Conservation (phyloP, 2,888 invertebrate genomes). For the Mythimna pallens region DNA sequence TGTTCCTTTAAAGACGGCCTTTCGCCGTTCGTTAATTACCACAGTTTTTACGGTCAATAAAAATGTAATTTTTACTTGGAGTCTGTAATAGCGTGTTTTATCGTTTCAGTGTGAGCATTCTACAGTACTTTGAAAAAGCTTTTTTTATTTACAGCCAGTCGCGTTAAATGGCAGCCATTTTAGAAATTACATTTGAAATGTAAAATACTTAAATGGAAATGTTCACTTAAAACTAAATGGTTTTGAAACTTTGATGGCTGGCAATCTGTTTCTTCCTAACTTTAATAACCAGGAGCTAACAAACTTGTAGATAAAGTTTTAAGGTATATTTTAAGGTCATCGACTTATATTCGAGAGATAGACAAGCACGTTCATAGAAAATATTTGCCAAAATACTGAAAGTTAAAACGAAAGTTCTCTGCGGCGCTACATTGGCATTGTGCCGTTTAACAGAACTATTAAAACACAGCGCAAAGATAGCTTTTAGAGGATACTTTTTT, state of each 20-base stretch:
- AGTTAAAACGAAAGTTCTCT: too few species aligned
- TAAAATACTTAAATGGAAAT: background rate
- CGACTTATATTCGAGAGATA: too few species aligned
- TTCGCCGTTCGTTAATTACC: slow-evolving; percentile 66
- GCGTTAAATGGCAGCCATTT: slow-evolving; percentile 24
- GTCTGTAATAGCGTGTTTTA: slow-evolving; percentile 56
- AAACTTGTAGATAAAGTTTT: background rate
- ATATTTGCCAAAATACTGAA: too few species aligned
- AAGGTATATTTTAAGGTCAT: background rate
- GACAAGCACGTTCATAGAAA: too few species aligned
- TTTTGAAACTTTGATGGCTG: slow-evolving; percentile 1
- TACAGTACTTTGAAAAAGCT: slow-evolving; percentile 31
- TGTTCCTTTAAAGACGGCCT: slow-evolving; percentile 61
- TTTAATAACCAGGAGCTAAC: background rate
- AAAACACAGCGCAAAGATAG: too few species aligned
- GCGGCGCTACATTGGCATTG: too few species aligned
- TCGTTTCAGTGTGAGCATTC: slow-evolving; percentile 43
- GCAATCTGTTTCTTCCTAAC: background rate
- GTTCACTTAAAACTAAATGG: background rate
- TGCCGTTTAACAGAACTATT: too few species aligned
- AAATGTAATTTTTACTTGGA: slow-evolving; percentile 63
- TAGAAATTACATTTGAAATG: slow-evolving; percentile 6
- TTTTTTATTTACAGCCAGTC: slow-evolving; percentile 35
- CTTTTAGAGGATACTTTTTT: too few species aligned
- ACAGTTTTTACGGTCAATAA: slow-evolving; percentile 64